Base-by-base conservation (phyloP, 2,888 invertebrate genomes). In the Nemotelus pantherinus region DNA sequence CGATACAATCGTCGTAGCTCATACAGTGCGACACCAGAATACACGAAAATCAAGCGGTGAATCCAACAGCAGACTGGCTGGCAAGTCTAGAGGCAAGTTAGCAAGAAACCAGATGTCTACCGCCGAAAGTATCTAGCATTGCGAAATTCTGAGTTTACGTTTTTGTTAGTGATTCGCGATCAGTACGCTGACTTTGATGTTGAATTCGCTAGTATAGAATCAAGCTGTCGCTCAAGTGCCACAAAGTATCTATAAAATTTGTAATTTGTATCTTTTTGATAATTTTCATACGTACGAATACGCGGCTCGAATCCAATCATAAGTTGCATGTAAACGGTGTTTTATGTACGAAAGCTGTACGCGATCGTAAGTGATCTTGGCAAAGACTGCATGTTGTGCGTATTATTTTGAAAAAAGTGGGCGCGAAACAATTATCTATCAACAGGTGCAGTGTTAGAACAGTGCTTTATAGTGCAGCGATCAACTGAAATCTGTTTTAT, bases 91-190 rank as follows among this genome's bases (percentile, higher is more conserved):
- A 65, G 3, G 57, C 57, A 3, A 57, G n/a, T 25, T 25, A 63
- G 41, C 63, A 65, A 65, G 65, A 65, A 65, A 25, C 2, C 65
- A 65, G 65, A 9, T 25, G 58, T 10, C 41, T 43, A 63, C 25
- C 25, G 63, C 43, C 63, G 9, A 63, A 39, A 65, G 9, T 50
- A 25, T 25, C 25, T n/a, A 41, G n/a, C 5, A 44, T 65, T 65
- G 65, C 43, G 45, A 65, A 44, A 65, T 65, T 47, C 65, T 47
- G 10, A 65, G 65, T 47, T 45, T 44, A n/a, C 45, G 7, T 44
- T 45, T 47, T n/a, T 45, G 10, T 47, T 65, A 7, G 47, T 41
- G 4, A 44, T n/a, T 10, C 65, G n/a, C 65, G 65, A 45, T 65
- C 45, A 44, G 65, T 65, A 65, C 65, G 65, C 7, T 65, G n/a